Percentiles rank a stretch among this genome's conserved stretches.
Conservation (phyloP, 2,113 vertebrate species). For the Gobio gobio region DNA sequence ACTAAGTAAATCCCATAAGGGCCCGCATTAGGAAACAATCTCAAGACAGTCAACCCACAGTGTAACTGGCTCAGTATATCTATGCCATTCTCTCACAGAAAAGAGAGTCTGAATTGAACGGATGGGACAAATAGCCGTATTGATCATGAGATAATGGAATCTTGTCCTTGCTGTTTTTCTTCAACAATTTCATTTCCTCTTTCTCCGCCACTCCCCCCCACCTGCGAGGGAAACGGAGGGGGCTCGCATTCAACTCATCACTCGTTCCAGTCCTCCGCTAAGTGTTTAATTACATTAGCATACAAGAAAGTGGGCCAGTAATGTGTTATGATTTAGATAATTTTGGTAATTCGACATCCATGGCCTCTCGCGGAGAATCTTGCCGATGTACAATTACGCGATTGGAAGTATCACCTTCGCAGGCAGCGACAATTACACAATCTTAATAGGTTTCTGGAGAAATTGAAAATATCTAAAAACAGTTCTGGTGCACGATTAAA, state of each 20-base stretch:
- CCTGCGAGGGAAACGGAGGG: constrained; percentile 39
- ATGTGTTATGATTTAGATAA: constrained; percentile 38
- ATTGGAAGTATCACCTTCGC: constrained; percentile 28
- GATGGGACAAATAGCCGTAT: constrained; percentile 60
- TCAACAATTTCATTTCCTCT: constrained; percentile 55
- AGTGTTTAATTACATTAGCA: constrained; percentile 64
- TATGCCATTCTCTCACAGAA: constrained; percentile 50
- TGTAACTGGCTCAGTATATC: constrained; percentile 45
- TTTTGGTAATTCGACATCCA: constrained; percentile 49
- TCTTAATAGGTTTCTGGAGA: background rate
- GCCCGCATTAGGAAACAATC: constrained; percentile 23
- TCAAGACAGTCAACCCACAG: background rate
- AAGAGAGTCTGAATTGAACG: constrained; percentile 46
- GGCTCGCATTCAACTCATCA: constrained; percentile 49
- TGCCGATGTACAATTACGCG: constrained; percentile 45
- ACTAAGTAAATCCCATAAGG: constrained; percentile 52
- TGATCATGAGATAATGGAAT: constrained; percentile 61
- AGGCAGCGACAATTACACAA: constrained; percentile 25
- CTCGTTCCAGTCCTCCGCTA: constrained; percentile 46
- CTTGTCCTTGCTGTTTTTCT: constrained; percentile 55
- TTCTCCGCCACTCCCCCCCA: constrained; percentile 30
- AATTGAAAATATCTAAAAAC: background rate
- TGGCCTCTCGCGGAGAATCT: constrained; percentile 30
- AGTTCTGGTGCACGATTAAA: background rate
- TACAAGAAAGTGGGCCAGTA: constrained; percentile 55